phyloP scores from a whole-genome alignment of 2,797 vertebrate genomes.

The Tamandua tetradactyla region DNA sequence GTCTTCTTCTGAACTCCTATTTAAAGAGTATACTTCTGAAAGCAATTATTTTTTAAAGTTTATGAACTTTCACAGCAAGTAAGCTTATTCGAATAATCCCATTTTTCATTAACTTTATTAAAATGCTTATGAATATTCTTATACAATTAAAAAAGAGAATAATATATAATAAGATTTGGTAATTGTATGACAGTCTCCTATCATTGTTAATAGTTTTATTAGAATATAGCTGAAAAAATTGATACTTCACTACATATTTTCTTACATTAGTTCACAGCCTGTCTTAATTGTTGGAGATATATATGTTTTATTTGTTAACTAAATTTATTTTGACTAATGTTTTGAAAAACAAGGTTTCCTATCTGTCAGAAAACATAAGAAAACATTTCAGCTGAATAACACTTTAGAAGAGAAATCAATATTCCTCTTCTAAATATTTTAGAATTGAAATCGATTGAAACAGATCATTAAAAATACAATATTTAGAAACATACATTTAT shows the following conservation, averaged over 20 bases:
- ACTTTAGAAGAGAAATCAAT: slow-evolving; percentile 21
- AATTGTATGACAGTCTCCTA: no score
- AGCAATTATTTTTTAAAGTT: no score
- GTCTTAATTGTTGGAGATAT: not conserved
- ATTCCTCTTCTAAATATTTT: no score
- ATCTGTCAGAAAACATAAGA: slow-evolving; percentile 11
- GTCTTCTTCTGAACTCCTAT: no score
- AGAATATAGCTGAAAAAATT: not conserved
- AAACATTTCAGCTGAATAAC: not conserved
- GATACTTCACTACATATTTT: not conserved
- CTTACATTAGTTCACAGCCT: not conserved
- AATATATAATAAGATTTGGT: no score
- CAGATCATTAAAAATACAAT: slow-evolving; percentile 4
- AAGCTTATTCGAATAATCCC: not conserved
- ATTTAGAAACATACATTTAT: not conserved
- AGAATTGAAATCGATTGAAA: not conserved
- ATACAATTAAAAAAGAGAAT: no score
- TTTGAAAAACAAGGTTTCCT: slow-evolving; percentile 1
- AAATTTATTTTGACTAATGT: not conserved
- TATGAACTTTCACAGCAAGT: no score
- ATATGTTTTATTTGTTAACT: not conserved
- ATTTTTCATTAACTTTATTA: no score
- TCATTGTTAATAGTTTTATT: no score
- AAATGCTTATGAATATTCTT: no score
- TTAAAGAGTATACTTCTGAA: no score